Base-by-base conservation (phyloP, 1,140 invertebrate genomes). In the Chymomyza costata region DNA sequence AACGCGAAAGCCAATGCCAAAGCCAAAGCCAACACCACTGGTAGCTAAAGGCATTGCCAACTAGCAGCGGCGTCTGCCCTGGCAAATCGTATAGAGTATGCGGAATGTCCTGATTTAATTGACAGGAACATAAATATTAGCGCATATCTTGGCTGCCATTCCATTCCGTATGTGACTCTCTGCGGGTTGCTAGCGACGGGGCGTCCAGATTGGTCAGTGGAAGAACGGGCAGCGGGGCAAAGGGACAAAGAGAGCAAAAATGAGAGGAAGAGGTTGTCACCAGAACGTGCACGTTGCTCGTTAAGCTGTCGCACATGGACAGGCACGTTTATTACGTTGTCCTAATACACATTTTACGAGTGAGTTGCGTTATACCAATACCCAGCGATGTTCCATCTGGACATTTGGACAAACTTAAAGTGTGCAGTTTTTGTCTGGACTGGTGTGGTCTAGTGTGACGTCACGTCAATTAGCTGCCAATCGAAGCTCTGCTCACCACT, bases 91-190 rank as follows among this genome's bases (percentile, higher is more conserved):
- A n/a, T n/a, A 43, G 53, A 54, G 52, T 64, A 56, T 65, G 56
- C 55, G 60, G 45, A 73, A 78, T 80, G 73, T 80, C 73, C 73
- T 80, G 73, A 80, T 80, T 80, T 80, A 80, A 80, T 80, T 80
- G 73, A 80, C 73, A 80, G 73, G 73, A 80, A 80, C 73, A 80
- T 81, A 80, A 80, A 80, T 80, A 80, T 80, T 81, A 80, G 73
- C 73, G 64, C 64, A 80, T 80, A 78, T 78, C 71, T 78, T 80
- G 57, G 65, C 73, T 71, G 57, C 57, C 63, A 52, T 31, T 52
- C 45, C 61, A 57, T 64, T 51, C 39, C 39, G 21, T 25, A 25
- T 25, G 21, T 25, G 21, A 25, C 21, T n/a, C n/a, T n/a, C n/a
- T n/a, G n/a, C 21, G 8, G 8, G 21, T 8, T 5, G 21, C 21